Conservation (phyloP, 2,797 vertebrate genomes). For the Stomatorhinus walkeri region DNA sequence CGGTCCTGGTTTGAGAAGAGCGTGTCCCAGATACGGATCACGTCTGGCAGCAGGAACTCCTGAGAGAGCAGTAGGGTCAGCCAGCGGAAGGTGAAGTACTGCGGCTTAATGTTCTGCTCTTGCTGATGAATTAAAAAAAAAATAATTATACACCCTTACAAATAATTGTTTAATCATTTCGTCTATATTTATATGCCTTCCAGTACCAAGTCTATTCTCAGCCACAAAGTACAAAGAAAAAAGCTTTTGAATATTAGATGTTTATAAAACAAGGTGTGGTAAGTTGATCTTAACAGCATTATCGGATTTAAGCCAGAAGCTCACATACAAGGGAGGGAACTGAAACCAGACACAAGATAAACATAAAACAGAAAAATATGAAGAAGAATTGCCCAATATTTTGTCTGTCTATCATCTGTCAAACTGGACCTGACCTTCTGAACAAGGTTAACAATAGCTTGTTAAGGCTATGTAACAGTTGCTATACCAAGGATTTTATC, state of each 20-base stretch:
- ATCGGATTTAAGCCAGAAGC: not conserved
- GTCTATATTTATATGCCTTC: not conserved
- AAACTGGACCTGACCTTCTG: not conserved
- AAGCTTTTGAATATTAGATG: not conserved
- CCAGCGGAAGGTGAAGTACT: slow-evolving; percentile 99
- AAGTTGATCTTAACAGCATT: not conserved
- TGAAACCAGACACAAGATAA: not conserved
- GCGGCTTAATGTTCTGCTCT: slow-evolving; percentile 96
- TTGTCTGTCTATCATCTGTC: not conserved
- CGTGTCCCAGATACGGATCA: slow-evolving; percentile 97
- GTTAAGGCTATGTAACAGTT: not conserved
- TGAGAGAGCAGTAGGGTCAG: slow-evolving; percentile 89
- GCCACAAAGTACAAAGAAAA: not conserved
- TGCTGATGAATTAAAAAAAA: slow-evolving; percentile 57
- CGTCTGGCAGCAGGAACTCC: slow-evolving; percentile 92
- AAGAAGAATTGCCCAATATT: not conserved
- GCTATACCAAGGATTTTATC: not conserved
- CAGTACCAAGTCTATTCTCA: not conserved
- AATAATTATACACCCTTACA: not conserved
- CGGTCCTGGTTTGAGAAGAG: slow-evolving; percentile 85
- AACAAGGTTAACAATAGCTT: not conserved
- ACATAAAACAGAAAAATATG: not conserved
- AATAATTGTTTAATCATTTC: not conserved
- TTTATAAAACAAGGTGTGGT: not conserved
- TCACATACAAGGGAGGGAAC: not conserved